These are phyloP conservation scores for Trichonephila clavipes DNA, from an alignment of 1,140 invertebrate genomes.

Conservation along the genomic window DNA sequence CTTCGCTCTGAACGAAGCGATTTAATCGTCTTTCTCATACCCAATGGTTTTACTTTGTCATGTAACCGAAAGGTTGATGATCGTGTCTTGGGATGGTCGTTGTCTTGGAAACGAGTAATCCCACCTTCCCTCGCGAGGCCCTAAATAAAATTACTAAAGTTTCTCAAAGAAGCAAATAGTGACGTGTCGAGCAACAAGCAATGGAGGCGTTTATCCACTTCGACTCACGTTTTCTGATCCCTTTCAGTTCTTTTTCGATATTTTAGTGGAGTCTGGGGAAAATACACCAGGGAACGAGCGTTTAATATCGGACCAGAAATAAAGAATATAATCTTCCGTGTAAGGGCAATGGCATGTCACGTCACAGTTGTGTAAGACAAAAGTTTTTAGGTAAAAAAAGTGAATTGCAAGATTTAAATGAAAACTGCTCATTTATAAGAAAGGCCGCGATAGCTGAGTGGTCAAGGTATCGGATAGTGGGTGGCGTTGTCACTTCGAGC, in stretches of 20 bases:
- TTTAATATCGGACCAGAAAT: neutral
- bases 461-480: too few species aligned
- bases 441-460: too few species aligned
- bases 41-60: neutral
- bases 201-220: neutral
- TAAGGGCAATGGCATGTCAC: too few species aligned
- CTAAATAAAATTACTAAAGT: slow-evolving; percentile 15
- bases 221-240: neutral
- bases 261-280: neutral
- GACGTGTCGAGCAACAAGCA: neutral
- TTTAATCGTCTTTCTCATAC: slow-evolving; percentile 3
- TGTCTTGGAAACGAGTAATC: neutral
- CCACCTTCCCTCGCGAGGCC: neutral
- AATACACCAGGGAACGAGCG: neutral
- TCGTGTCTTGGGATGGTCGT: neutral
- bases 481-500: too few species aligned
- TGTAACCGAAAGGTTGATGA: neutral
- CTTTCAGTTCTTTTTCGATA: neutral
- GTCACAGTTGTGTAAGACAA: too few species aligned
- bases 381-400: neutral
- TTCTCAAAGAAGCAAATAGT: neutral
- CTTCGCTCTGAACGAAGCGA: neutral
- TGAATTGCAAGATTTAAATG: too few species aligned
- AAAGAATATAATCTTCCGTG: neutral
- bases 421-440: too few species aligned